Evolutionary conservation across 2,888 invertebrate genomes (phyloP), one percentile per base, ranked within the genome.

Genomic region (Lasioglossum lativentre): DNA sequence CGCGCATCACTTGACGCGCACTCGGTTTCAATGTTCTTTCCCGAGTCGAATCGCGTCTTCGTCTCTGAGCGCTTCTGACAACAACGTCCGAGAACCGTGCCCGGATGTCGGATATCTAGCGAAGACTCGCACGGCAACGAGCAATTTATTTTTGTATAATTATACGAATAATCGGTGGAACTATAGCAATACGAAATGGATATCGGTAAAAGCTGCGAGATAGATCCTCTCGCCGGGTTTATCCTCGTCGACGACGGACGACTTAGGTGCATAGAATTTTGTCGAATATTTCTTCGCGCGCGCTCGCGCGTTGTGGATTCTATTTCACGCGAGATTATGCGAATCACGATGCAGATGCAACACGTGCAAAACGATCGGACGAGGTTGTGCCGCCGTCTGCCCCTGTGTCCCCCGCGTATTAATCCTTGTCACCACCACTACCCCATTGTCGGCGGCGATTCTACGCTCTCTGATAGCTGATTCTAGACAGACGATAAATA

Each of bases 111-210:
- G 56, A 56, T n/a, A 56, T 56, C 56, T n/a, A 56, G 56, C 56
- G 56, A 56, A 56, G 56, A 56, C 56, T 56, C 56, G 56, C n/a
- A 56, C n/a, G 66, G 72, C 68, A 40, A 73, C 78, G 74, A 73
- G 73, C 86, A 85, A 89, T 86, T 91, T 91, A 91, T 92, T 92
- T 91, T 91, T 90, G 79, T 92, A 91, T 90, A 82, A 89, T 87
- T 88, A 87, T 91, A 85, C 85, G 82, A 82, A 80, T 77, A 75
- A 74, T 70, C 75, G 78, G 81, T 85, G 70, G 52, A 81, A 83
- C 75, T 71, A 75, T 38, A 72, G 52, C 80, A 80, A 27, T 77
- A 76, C 70, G 42, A 27, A 56, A 56, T 63, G 70, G 74, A 82
- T 70, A 40, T 71, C 63, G 30, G 16, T 14, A 2, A 30, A 63